Evolutionary conservation across 2,113 vertebrate species (phyloP), one percentile per base, ranked within the genome.

Genomic region (Microcebus murinus): DNA sequence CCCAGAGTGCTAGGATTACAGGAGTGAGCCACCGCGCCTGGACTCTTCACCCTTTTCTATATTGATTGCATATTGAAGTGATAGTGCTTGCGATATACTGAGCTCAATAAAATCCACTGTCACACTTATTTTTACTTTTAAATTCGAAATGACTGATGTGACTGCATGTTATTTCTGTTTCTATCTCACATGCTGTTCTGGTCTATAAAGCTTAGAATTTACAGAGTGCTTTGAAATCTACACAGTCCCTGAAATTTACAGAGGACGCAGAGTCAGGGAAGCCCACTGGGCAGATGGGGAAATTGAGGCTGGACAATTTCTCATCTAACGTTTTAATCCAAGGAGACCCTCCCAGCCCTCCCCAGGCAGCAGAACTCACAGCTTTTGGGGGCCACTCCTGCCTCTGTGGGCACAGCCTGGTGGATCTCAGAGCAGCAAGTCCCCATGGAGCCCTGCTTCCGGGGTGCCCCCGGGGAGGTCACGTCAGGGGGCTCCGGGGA

Each of bases 351-450:
- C 83, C 48, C 73, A 31, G 50, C 8, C 14, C 29, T 25, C 3
- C 20, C 27, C 34, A 2, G 74, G 17, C 45, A 29, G 79, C 63
- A n/a, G 50, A 39, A 98, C 98, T 98, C 83, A 98, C 98, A 36
- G 63, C 48, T 29, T 29, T 92, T 68, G 0, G 55, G 77, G 61
- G 20, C 42, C 50, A 98, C 4, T n/a, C 20, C 12, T 65, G 27
- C 5, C 9, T 2, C 13, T 21, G 97, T 97, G 0, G 76, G n/a
- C 6, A 65, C 29, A 1, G 48, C 97, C 97, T 31, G 2, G 74
- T 0, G 98, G 95, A 95, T 92, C 93, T 96, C 94, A 36, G 95
- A 85, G 0, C 0, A 93, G 71, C 96, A 94, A 25, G 77, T 25
- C 0, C 4, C 0, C 45, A 21, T 0, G 11, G 83, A 55, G 52